phyloP scores from a whole-genome alignment of 2,888 invertebrate species.

The Adineta ricciae region DNA sequence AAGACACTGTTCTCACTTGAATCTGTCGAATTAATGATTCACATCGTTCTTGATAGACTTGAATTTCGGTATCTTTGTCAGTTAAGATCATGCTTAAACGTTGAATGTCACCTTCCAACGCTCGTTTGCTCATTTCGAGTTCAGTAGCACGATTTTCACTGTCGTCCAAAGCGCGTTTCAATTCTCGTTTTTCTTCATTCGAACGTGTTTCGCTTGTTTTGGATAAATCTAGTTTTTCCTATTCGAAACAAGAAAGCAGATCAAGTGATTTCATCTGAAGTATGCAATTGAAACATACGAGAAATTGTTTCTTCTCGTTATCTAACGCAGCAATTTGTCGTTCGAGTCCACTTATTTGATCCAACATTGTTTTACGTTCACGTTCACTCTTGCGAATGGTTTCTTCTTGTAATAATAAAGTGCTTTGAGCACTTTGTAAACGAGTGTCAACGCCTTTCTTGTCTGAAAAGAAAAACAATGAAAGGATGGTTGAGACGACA shows the following conservation, averaged over 20 bases:
- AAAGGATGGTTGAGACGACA: too few species aligned
- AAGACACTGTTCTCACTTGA: background rate
- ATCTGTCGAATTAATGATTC: slow-evolving; percentile 23
- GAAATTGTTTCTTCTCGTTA: slow-evolving; percentile 45
- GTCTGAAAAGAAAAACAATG: slow-evolving; percentile 41
- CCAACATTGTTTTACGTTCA: slow-evolving; percentile 46
- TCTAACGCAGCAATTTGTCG: slow-evolving; percentile 43
- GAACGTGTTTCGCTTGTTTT: slow-evolving; percentile 63
- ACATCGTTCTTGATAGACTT: slow-evolving; percentile 50
- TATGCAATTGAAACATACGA: too few species aligned
- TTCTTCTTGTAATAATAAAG: slow-evolving; percentile 55
- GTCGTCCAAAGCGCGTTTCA: slow-evolving; percentile 70
- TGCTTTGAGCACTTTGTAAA: slow-evolving; percentile 49
- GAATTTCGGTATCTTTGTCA: slow-evolving; percentile 69
- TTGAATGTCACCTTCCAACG: slow-evolving; percentile 78
- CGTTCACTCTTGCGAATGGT: slow-evolving; percentile 50
- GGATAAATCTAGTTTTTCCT: slow-evolving; percentile 51
- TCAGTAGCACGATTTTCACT: slow-evolving; percentile 71
- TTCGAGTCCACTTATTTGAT: slow-evolving; percentile 46
- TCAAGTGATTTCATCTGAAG: too few species aligned
- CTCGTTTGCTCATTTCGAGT: slow-evolving; percentile 72
- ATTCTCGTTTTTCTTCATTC: slow-evolving; percentile 68
- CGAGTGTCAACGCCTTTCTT: slow-evolving; percentile 50
- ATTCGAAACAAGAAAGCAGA: too few species aligned
- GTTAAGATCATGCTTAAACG: slow-evolving; percentile 72